Base-by-base conservation (phyloP, 2,888 invertebrate genomes). In the Lutraria lutraria region DNA sequence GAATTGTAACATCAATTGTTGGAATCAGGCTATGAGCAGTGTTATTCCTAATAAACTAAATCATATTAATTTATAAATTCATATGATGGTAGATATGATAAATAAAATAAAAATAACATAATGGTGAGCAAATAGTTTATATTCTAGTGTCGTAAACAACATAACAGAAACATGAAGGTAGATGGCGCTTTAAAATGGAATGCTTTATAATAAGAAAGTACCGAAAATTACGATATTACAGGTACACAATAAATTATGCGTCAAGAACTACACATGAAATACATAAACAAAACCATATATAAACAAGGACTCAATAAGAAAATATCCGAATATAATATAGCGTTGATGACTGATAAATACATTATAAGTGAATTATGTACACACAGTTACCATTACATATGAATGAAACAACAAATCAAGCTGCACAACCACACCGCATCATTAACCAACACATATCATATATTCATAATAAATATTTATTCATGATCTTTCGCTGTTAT, bases 131-230 rank as follows among this genome's bases (percentile, higher is more conserved):
- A 76, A 3, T 31, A 31, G 19, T 31, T 31, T 16, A 34, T 19
- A 31, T 31, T 31, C 0, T 34, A 34, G 25, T 76, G 34, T 31
- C 25, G 34, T 34, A 76, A 76, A 76, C 29, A 34, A 76, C 21
- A 63, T n/a, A 63, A 63, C 76, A 76, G 34, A 19, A 34, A 76
- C 31, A 76, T 34, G 25, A 76, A 76, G 76, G 76, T 76, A 76
- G 76, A 76, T 76, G 76, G 76, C 31, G 76, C 76, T 76, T 34
- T 15, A 16, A 56, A 34, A 76, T 76, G 76, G 76, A 76, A 76
- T 76, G 76, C 21, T 43, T 43, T 8, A 43, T 43, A 43, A n/a
- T n/a, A n/a, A n/a, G 43, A 43, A 43, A 43, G 43, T 43, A 43
- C 8, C 4, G 43, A 43, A 43, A 43, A 43, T 4, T 43, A 8